Percentiles rank a stretch among this genome's conserved stretches.
Evolutionary conservation across 1,140 invertebrate genomes (phyloP).

Genomic region (Drosophila obscura): DNA sequence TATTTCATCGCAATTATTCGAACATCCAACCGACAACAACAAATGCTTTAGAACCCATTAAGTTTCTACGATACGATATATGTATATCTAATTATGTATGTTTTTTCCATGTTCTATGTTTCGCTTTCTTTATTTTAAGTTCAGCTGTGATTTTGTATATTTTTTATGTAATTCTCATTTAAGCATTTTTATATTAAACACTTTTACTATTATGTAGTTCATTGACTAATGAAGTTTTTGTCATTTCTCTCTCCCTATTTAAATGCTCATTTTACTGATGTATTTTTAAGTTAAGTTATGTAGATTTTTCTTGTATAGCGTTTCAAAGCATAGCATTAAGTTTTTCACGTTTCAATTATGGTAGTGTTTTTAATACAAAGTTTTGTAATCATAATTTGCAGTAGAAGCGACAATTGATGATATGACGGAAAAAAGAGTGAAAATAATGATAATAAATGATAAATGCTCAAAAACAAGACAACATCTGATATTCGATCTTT

Average conservation of each 20-base stretch:
- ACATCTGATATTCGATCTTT: not conserved
- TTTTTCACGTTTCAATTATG: constrained; percentile 51
- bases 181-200: constrained; percentile 38
- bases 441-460: constrained; percentile 47
- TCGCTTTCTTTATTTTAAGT: constrained; percentile 71
- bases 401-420: constrained; percentile 2
- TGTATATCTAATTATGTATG: constrained; percentile 10
- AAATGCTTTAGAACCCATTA: constrained; percentile 53
- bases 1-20: constrained; percentile 63
- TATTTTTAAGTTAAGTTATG: constrained; percentile 62
- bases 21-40: constrained; percentile 34
- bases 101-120: constrained; percentile 37
- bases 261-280: constrained; percentile 22
- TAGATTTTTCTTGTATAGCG: constrained; percentile 53
- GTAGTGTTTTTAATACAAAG: constrained; percentile 28
- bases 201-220: constrained; percentile 54
- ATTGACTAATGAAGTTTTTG: constrained; percentile 31
- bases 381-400: constrained; percentile 36
- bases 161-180: constrained; percentile 69
- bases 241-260: constrained; percentile 14
- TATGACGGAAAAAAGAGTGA: constrained; percentile 51
- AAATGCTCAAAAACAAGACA: constrained; percentile 42
- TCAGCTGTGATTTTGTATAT: constrained; percentile 82
- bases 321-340: constrained; percentile 37
- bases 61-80: constrained; percentile 20